A percentile compares a stretch with the other conserved stretches of the same genome.
Conservation (phyloP, 2,888 invertebrate genomes). For the Chrysomela aeneicollis region DNA sequence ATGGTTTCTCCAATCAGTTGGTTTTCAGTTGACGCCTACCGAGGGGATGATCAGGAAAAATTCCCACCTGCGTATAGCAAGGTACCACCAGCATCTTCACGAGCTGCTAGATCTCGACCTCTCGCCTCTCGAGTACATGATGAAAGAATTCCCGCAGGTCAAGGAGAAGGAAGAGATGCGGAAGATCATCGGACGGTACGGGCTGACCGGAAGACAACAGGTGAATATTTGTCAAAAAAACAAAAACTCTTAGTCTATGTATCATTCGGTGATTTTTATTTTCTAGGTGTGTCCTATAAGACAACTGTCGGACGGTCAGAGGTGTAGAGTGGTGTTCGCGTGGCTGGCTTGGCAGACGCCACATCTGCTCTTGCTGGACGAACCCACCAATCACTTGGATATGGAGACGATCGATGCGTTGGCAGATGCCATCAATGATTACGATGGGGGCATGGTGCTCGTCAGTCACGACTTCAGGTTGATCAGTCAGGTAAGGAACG, state of each 20-base stretch:
- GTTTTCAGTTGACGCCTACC: slow-evolving; percentile 83
- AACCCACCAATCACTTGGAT: slow-evolving; percentile 95
- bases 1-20: no score
- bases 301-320: slow-evolving; percentile 96
- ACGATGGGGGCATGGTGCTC: slow-evolving; percentile 97
- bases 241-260: not conserved
- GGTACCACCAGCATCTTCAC: slow-evolving; percentile 98
- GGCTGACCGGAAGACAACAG: slow-evolving; percentile 95
- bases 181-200: slow-evolving; percentile 98
- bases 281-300: slow-evolving; percentile 88
- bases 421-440: slow-evolving; percentile 96
- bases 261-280: not conserved
- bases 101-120: slow-evolving; percentile 94
- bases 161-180: slow-evolving; percentile 99
- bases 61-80: slow-evolving; percentile 95
- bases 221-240: slow-evolving; percentile 63
- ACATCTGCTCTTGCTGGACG: slow-evolving; percentile 84
- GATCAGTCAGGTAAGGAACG: slow-evolving; percentile 86
- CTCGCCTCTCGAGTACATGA: slow-evolving; percentile 98
- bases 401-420: slow-evolving; percentile 99
- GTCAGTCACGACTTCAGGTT: slow-evolving; percentile 99
- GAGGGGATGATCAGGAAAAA: slow-evolving; percentile 98
- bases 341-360: slow-evolving; percentile 98
- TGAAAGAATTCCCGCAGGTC: slow-evolving; percentile 94
- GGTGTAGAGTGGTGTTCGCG: slow-evolving; percentile 98